A percentile compares a stretch with the other conserved stretches of the same genome.
phyloP scores from a whole-genome alignment of 2,113 vertebrate species.

The Aleadryas rufinucha region DNA sequence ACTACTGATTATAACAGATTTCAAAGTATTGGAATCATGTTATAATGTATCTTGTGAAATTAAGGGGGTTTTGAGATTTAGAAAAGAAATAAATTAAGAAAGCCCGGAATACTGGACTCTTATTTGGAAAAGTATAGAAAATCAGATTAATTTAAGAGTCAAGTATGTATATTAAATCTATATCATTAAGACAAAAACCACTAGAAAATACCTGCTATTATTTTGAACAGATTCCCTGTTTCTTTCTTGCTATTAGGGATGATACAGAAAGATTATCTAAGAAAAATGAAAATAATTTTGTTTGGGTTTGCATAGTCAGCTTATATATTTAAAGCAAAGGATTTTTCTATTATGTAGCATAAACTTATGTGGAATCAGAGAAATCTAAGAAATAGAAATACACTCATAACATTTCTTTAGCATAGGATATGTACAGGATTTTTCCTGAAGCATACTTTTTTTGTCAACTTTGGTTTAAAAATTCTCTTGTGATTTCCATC shows the following conservation, averaged over 20 bases:
- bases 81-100: background rate
- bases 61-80: background rate
- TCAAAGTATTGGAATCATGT: background rate
- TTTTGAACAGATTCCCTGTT: background rate
- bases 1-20: background rate
- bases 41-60: background rate
- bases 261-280: background rate
- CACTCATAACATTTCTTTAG: slow-evolving; percentile 21
- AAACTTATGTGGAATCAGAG: background rate
- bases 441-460: slow-evolving; percentile 19
- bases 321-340: background rate
- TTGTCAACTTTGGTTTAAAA: slow-evolving; percentile 7
- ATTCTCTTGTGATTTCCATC: background rate
- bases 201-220: background rate
- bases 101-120: background rate
- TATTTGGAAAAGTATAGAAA: background rate
- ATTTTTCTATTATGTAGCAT: background rate
- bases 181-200: background rate
- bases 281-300: background rate
- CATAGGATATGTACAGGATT: background rate
- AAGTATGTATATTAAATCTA: background rate
- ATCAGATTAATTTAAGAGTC: background rate
- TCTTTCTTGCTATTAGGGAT: background rate
- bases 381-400: background rate
- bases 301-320: background rate